Evolutionary conservation across 2,888 invertebrate species (phyloP).

Genomic region (Drosophila atripex): DNA sequence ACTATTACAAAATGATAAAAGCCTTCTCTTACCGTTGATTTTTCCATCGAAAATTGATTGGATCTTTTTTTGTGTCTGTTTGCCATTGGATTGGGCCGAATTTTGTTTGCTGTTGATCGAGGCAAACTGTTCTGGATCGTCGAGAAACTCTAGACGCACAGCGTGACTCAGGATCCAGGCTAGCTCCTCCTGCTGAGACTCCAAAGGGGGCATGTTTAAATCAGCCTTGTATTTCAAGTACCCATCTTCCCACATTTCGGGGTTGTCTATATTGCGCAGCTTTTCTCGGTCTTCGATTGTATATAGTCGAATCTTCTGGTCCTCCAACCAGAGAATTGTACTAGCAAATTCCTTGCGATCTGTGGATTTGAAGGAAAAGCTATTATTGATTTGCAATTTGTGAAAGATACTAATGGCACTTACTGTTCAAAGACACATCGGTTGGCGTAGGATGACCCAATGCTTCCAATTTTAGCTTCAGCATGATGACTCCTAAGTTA

Average conservation of each 20-base stretch:
- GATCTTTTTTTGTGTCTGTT: slow-evolving; percentile 84
- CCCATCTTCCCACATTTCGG: slow-evolving; percentile 88
- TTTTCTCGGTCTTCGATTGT: slow-evolving; percentile 91
- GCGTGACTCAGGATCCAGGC: slow-evolving; percentile 95
- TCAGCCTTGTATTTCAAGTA: slow-evolving; percentile 91
- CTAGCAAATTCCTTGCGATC: slow-evolving; percentile 92
- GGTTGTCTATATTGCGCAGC: slow-evolving; percentile 88
- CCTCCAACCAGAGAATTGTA: slow-evolving; percentile 95
- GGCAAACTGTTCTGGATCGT: slow-evolving; percentile 89
- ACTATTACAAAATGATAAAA: no score
- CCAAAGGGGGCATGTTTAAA: slow-evolving; percentile 89
- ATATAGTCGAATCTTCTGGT: slow-evolving; percentile 95
- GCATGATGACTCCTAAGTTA: slow-evolving; percentile 85
- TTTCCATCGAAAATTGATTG: slow-evolving; percentile 92
- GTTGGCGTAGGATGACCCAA: slow-evolving; percentile 91
- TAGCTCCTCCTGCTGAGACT: slow-evolving; percentile 87
- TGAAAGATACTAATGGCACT: slow-evolving; percentile 54
- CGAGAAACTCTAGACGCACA: slow-evolving; percentile 91
- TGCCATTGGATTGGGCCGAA: slow-evolving; percentile 85
- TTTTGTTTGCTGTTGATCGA: slow-evolving; percentile 86
- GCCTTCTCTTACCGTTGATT: slow-evolving; percentile 88
- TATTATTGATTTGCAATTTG: not conserved
- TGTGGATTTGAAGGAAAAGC: slow-evolving; percentile 78
- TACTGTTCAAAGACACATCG: slow-evolving; percentile 89
- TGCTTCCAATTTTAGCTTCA: slow-evolving; percentile 90